Evolutionary conservation across 1,140 invertebrate genomes (phyloP), one percentile per base, ranked within the genome.

Genomic region (Episyrphus balteatus): DNA sequence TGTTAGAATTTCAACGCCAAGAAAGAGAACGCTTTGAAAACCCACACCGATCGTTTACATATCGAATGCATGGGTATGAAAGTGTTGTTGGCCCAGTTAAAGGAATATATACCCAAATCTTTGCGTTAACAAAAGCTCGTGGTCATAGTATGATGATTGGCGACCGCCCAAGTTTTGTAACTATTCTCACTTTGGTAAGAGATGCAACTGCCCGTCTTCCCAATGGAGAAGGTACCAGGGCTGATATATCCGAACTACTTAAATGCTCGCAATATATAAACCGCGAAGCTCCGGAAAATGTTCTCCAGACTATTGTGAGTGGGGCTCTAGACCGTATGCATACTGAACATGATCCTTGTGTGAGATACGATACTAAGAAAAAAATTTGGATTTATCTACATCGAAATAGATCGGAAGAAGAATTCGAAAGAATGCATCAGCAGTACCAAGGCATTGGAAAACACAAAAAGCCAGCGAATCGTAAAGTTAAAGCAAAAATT

Each of bases 321-420:
- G 88, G 88, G 3, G 89, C 90, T 8, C 66, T 94, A 5, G 90
- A 94, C 69, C 71, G 88, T 41, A 76, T 94, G 54, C 90, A 93
- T 65, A 88, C 86, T 43, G 88, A 92, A 59, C 73, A 83, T 46
- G 89, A 93, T 75, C 88, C 90, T 0, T 92, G 88, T 62, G 89
- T 93, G 1, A 84, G 88, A 58, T 93, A 92, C 67, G 88, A 93
- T 64, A 81, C 86, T 0, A 84, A 86, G 56, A 73, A 84, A 8
- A 93, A 93, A 70, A 80, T 89, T 12, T 94, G 91, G 91, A 83
- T 92, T 32, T 92, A 93, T 70, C 70, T 92, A 42, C 90, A 94
- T 68, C 74, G 86, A 38, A 84, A 77, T 67, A 69, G 85, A 47
- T 78, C 79, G 11, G 81, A 86, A 63, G 77, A 83, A 51, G 86